A percentile compares a stretch with the other conserved stretches of the same genome.
Evolutionary conservation across 2,113 vertebrate genomes (phyloP).

Genomic region (Pollachius pollachius): DNA sequence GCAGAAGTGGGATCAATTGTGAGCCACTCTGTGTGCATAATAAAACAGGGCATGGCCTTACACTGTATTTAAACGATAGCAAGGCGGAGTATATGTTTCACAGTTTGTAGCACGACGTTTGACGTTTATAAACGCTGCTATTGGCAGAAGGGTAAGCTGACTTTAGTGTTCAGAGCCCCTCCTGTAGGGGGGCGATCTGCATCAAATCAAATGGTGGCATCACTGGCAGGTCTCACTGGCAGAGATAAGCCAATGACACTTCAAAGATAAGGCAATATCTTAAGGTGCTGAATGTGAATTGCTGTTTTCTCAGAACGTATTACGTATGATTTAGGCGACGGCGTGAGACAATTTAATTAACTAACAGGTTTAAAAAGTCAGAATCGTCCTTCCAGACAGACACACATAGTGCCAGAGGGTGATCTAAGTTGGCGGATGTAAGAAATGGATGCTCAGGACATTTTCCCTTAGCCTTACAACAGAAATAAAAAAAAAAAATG

Average conservation of each 20-base stretch:
- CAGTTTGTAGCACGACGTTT: too few relatives aligned
- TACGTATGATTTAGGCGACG: neutral
- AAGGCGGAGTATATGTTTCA: too few relatives aligned
- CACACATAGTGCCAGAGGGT: too few relatives aligned
- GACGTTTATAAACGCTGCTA: too few relatives aligned
- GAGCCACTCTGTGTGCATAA: too few relatives aligned
- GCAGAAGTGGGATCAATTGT: too few relatives aligned
- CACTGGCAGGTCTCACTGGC: too few relatives aligned
- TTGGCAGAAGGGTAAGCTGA: too few relatives aligned
- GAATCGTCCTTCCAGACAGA: neutral
- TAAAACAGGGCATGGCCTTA: too few relatives aligned
- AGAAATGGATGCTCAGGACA: neutral
- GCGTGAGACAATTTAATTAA: neutral
- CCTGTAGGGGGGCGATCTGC: neutral
- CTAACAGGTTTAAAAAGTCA: slow-evolving; percentile 14
- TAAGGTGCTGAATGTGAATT: neutral
- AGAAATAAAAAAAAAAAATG: neutral
- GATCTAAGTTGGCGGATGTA: too few relatives aligned
- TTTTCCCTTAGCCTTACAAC: slow-evolving; percentile 15
- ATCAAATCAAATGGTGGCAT: neutral
- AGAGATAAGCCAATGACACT: neutral
- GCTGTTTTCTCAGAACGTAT: neutral
- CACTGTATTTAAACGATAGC: too few relatives aligned
- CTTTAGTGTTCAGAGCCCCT: neutral
- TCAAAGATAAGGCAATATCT: neutral